Conservation (phyloP, 1,140 invertebrate genomes). For the Chrysomallon squamiferum region DNA sequence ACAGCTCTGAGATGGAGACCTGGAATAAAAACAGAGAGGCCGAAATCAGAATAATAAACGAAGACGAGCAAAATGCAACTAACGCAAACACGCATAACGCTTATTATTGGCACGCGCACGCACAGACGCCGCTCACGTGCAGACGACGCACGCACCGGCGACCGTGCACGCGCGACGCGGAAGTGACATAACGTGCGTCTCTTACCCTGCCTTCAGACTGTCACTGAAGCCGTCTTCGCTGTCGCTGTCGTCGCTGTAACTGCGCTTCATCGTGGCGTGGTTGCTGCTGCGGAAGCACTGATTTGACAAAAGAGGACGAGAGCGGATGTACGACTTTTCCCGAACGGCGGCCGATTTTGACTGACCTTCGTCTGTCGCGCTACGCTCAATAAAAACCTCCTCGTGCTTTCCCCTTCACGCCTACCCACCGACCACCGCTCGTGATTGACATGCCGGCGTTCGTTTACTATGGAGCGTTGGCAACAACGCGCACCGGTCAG, state of each 20-base stretch:
- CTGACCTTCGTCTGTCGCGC: neutral
- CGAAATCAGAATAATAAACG: no score
- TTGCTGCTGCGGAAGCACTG: neutral
- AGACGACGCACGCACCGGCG: neutral
- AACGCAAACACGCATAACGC: slow-evolving; percentile 5
- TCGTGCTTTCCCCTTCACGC: slow-evolving; percentile 4
- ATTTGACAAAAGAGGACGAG: neutral
- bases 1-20: slow-evolving; percentile 64
- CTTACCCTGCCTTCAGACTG: slow-evolving; percentile 62
- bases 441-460: slow-evolving; percentile 12
- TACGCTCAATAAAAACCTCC: slow-evolving; percentile 1
- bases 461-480: slow-evolving; percentile 2
- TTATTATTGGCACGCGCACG: neutral
- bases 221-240: slow-evolving; percentile 63
- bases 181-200: slow-evolving; percentile 11
- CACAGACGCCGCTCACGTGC: slow-evolving; percentile 19
- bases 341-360: slow-evolving; percentile 6
- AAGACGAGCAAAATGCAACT: no score
- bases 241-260: slow-evolving; percentile 64
- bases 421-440: neutral
- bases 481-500: neutral
- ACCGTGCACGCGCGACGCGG: no score
- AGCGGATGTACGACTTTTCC: slow-evolving; percentile 11
- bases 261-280: slow-evolving; percentile 59
- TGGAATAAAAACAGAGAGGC: slow-evolving; percentile 37